Base-by-base conservation (phyloP, 2,113 vertebrate genomes). In the Corythornis cristatus region DNA sequence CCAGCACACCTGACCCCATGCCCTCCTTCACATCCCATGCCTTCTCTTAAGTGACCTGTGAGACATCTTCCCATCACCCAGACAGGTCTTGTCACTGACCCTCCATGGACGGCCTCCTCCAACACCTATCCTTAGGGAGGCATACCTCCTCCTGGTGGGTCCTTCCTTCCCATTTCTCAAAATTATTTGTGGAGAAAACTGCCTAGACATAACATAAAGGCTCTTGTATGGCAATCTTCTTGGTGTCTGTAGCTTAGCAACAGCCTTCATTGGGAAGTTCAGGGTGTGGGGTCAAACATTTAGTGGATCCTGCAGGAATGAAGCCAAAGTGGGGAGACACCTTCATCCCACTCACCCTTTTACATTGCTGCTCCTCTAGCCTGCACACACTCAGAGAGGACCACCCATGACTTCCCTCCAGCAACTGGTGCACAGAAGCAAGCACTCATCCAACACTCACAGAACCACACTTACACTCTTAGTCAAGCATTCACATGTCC, bases 161-260 rank as follows among this genome's bases (percentile, higher is more conserved):
- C 29, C 23, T 45, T 89, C 8, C 67, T 67, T 87, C 51, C 46
- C 42, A 33, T 42, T 66, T 83, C 42, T 56, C 50, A 62, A 54
- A 71, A 62, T 17, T 35, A 25, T 65, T 68, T 46, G 14, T 56
- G 28, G 65, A 33, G 8, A 51, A 77, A 29, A 35, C 51, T 78
- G 51, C 48, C 37, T 66, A 40, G 46, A 82, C 70, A 66, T 72
- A 65, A 83, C 31, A 50, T 23, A 64, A 79, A 33, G 45, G 35
- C 56, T 90, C 37, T 21, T 6, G 5, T 83, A 53, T 56, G 31
- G 89, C 17, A 80, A 54, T 67, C 53, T 54, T 83, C 40, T 87
- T 25, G 1, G 43, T 64, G 43, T 6, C 77, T 76, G 89, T 94
- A 96, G 83, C 96, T 96, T 96, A 94, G 95, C 93, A 97, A 95